These are phyloP conservation scores for Papilio helenus DNA, from an alignment of 1,140 invertebrate genomes.

Conservation along the genomic window DNA sequence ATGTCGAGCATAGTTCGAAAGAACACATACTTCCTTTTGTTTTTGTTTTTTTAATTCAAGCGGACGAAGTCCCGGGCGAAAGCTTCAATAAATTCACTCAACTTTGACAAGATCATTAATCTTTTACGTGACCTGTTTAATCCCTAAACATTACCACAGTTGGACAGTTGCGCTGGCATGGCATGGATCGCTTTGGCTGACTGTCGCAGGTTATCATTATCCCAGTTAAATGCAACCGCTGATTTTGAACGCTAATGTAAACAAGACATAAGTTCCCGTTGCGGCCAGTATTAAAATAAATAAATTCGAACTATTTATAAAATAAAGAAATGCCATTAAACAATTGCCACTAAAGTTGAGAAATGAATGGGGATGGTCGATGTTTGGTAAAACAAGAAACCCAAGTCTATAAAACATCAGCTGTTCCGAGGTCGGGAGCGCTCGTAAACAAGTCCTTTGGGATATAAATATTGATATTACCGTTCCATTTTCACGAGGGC, in stretches of 20 bases:
- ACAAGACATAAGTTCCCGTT: no score
- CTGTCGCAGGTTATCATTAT: no score
- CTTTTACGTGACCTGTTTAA: no score
- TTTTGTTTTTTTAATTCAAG: neutral
- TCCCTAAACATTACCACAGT: no score
- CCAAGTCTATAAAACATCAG: conserved; percentile 20
- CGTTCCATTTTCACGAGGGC: conserved; percentile 16
- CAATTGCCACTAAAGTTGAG: neutral
- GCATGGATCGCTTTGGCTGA: no score
- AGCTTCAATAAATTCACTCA: neutral
- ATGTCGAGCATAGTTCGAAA: no score
- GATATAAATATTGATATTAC: conserved; percentile 38
- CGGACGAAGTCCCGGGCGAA: no score
- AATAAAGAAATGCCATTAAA: neutral
- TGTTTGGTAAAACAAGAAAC: conserved; percentile 27
- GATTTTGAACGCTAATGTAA: no score
- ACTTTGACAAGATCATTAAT: neutral
- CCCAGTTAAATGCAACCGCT: no score
- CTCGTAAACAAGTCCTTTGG: conserved; percentile 27
- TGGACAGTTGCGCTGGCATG: no score
- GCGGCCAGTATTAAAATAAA: no score
- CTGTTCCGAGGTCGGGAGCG: conserved; percentile 16
- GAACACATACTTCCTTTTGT: no score
- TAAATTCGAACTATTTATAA: neutral
- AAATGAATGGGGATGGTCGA: neutral